Conservation (phyloP, 2,113 vertebrate genomes). For the Nothobranchius kuhntae region DNA sequence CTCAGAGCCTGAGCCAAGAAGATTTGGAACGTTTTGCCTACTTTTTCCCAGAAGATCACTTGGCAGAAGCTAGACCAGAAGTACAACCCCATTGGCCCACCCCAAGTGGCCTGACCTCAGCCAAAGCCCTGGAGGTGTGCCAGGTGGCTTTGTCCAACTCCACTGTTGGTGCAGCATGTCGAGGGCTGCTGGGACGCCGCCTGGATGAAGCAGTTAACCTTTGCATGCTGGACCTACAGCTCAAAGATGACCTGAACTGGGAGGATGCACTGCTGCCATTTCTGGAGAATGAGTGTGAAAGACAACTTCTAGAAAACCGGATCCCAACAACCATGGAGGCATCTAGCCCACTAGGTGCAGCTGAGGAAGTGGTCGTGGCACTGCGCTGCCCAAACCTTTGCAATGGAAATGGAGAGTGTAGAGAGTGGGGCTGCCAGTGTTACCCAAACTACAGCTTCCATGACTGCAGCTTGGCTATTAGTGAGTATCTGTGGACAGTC, state of each 20-base stretch:
- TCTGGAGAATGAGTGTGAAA: slow-evolving; percentile 85
- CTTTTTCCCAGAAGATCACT: slow-evolving; percentile 85
- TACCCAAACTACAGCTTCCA: slow-evolving; percentile 76
- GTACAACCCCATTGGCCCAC: slow-evolving; percentile 76
- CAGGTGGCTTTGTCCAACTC: slow-evolving; percentile 78
- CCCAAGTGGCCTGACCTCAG: slow-evolving; percentile 76
- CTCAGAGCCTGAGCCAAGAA: slow-evolving; percentile 58
- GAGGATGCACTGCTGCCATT: slow-evolving; percentile 76
- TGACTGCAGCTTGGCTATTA: slow-evolving; percentile 77
- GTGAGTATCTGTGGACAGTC: slow-evolving; percentile 57
- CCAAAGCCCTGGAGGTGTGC: slow-evolving; percentile 79
- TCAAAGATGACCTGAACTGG: slow-evolving; percentile 83
- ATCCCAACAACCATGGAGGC: slow-evolving; percentile 37
- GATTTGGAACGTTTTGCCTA: slow-evolving; percentile 77
- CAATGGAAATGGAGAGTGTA: slow-evolving; percentile 76
- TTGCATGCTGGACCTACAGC: slow-evolving; percentile 82
- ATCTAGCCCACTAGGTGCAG: background rate
- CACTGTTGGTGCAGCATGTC: slow-evolving; percentile 75
- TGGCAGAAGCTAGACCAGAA: slow-evolving; percentile 55
- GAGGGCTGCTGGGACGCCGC: slow-evolving; percentile 74
- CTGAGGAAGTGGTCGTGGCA: slow-evolving; percentile 61
- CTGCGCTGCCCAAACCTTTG: slow-evolving; percentile 82
- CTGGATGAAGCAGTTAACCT: slow-evolving; percentile 80
- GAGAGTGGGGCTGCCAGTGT: slow-evolving; percentile 79
- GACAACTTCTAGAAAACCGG: slow-evolving; percentile 74